Conservation (phyloP, 2,888 invertebrate species). For the Lithophane ornitopus region DNA sequence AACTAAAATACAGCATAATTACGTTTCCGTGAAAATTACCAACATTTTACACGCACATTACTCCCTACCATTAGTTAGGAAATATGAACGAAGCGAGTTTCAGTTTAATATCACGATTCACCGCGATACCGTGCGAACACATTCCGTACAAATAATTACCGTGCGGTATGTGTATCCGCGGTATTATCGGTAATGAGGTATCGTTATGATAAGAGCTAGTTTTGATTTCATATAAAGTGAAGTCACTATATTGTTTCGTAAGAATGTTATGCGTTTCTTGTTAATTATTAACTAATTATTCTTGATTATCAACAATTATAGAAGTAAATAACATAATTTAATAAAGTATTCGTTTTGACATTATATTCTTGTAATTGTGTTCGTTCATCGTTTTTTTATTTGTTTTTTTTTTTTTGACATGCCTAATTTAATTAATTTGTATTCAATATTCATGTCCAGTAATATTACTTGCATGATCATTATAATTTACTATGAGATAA, state of each 20-base stretch:
- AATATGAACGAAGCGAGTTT: constrained; percentile 27
- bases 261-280: no score
- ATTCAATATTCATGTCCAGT: no score
- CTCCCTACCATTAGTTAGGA: constrained; percentile 13
- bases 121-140: constrained; percentile 20
- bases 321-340: no score
- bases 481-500: no score
- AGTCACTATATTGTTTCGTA: background rate
- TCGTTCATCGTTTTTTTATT: no score
- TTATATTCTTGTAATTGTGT: no score
- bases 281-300: no score
- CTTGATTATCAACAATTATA: no score
- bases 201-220: constrained; percentile 2
- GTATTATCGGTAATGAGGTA: constrained; percentile 34
- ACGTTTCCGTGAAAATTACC: constrained; percentile 28
- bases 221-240: background rate
- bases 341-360: no score
- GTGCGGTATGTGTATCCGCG: constrained; percentile 21
- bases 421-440: no score
- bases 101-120: constrained; percentile 39
- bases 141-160: constrained; percentile 47
- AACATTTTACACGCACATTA: constrained; percentile 27
- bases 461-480: no score
- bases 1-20: constrained; percentile 19
- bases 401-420: no score